Conservation (phyloP, 2,797 vertebrate species). For the Paramormyrops hopkinsi region DNA sequence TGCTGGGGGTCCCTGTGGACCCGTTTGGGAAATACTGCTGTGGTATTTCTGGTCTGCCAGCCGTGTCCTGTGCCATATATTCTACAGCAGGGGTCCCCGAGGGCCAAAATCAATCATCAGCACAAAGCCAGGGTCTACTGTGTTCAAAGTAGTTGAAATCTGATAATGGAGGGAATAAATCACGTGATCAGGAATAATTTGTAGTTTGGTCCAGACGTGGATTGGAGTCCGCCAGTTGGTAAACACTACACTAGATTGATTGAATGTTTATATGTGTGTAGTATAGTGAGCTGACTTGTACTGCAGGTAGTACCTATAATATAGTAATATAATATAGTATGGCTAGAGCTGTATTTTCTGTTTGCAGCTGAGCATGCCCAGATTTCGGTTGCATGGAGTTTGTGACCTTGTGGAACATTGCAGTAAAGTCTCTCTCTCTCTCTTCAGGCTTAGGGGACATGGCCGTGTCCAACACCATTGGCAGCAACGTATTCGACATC, state of each 20-base stretch:
- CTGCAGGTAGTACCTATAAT: neutral
- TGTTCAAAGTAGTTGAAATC: neutral
- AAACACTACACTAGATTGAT: neutral
- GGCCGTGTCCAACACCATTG: conserved; percentile 73
- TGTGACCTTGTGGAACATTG: neutral
- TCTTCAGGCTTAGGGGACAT: conserved; percentile 66
- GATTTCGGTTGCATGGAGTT: neutral
- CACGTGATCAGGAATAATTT: neutral
- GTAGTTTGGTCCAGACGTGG: neutral
- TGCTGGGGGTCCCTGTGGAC: neutral
- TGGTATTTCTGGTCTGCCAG: neutral
- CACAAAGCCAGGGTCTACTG: neutral
- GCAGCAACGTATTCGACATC: conserved; percentile 76
- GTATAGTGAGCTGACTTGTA: neutral
- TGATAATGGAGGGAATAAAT: neutral
- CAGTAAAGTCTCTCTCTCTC: neutral
- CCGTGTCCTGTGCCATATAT: neutral
- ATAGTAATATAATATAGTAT: neutral
- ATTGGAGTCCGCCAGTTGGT: neutral
- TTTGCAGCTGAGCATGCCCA: neutral
- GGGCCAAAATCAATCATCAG: neutral
- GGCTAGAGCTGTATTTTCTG: neutral
- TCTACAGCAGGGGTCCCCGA: neutral
- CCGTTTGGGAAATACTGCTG: neutral
- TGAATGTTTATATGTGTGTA: neutral